Base-by-base conservation (phyloP, 2,797 vertebrate species). In the Lithobates pipiens region DNA sequence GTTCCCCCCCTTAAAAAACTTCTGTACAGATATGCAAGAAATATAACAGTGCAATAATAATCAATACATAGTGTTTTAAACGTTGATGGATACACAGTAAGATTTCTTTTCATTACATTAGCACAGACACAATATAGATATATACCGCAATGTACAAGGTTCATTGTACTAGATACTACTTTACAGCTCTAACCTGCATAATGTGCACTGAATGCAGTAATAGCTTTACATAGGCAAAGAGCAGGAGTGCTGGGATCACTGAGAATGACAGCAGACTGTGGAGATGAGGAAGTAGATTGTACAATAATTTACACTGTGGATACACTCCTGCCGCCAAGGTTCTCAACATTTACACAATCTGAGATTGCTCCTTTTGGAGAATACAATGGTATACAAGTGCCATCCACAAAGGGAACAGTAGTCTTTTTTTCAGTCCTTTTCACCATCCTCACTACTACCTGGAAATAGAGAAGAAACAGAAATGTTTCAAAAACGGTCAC, bases 381-480 rank as follows among this genome's bases (percentile, higher is more conserved):
- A 65, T 18, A 42, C 2, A 77, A 57, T 25, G 46, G 72, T 57
- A 57, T 23, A 82, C 70, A 21, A 71, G 21, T 25, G 57, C 39
- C 80, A 46, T 72, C 67, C 79, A 34, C 29, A 57, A 16, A 18
- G 27, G 3, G 29, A 57, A 34, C 36, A 5, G 29, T 54, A 9
- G 29, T 54, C 46, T 23, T 29, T 36, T 36, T 0, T 27, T 93
- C 96, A 99, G 88, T 99, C 98, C 89, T 97, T 99, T 80, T 99
- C 98, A 89, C 98, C 98, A 1, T 99, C 98, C 93, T 99, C 98
- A 25, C 98, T 98, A 95, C 98, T 99, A 91, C 98, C 98, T 99
- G 54, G 80, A 50, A 80, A 80, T 69, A 86, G 76, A 91, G 67
- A 85, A 88, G 88, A 89, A 78, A 65, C n/a, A 77, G 70, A 75